Base-by-base conservation (phyloP, 2,113 vertebrate genomes). In the Brachirus orientalis region DNA sequence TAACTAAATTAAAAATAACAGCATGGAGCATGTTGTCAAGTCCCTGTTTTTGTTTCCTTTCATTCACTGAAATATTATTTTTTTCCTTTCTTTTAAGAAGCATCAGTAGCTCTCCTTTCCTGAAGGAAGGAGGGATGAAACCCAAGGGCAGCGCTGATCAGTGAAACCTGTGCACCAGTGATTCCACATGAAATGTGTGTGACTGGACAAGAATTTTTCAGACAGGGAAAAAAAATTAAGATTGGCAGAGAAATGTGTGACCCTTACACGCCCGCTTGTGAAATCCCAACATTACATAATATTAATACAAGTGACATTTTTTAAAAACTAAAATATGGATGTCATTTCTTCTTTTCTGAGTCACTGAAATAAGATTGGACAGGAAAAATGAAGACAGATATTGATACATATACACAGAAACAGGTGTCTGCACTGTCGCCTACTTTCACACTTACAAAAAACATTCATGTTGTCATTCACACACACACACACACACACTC, bases 1-100 rank as follows among this genome's bases (percentile, higher is more conserved):
- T 82, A 88, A 86, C 80, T 86, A 84, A 91, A 91, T 91, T 86
- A 92, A 91, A 91, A n/a, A 92, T 79, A 87, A 86, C 84, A 89
- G 86, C 85, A 88, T 90, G 88, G 78, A 87, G 82, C 90, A 84
- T 82, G 80, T 86, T 8, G 65, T 73, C 80, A 77, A 84, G 86
- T 88, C 82, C 82, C 58, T 52, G 59, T 83, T 77, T 51, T 72
- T 70, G 76, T 63, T 19, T 76, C 61, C 75, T 67, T 85, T 65
- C 72, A 66, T 80, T 89, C 63, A 56, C 48, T 86, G 67, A 87
- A 85, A 76, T 83, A 89, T 79, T 69, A 72, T 55, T 70, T 16
- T 9, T 37, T 19, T 38, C 6, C 45, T 62, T 60, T 50, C 44
- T 40, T 36, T 17, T 63, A 63, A 87, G 85, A 78, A 89, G 80